phyloP scores from a whole-genome alignment of 1,140 invertebrate genomes.

The Drosophila ambigua region DNA sequence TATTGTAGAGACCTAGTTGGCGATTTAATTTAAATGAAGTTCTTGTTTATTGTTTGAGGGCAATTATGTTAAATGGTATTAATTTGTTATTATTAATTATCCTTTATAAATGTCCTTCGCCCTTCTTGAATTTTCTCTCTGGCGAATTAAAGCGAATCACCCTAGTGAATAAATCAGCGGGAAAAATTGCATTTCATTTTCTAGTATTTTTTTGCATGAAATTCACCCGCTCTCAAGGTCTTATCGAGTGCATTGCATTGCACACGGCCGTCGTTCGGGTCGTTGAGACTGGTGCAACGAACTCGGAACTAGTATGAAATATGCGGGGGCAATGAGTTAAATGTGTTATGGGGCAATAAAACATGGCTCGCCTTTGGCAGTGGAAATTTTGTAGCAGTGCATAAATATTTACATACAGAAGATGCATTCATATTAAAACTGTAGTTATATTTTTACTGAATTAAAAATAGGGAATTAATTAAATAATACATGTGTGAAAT shows the following conservation, averaged over 20 bases:
- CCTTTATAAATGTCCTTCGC: too few species aligned
- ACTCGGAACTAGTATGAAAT: conserved; percentile 50
- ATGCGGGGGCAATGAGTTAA: conserved; percentile 9
- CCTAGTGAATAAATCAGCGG: conserved; percentile 2
- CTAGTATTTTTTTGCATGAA: conserved; percentile 3
- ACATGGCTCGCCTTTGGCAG: conserved; percentile 15
- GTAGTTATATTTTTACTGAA: too few species aligned
- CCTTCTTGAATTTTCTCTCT: too few species aligned
- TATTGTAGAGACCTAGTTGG: conserved; percentile 6
- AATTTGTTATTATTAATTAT: too few species aligned
- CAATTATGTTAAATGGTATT: too few species aligned
- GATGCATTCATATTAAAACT: too few species aligned
- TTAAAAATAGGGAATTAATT: too few species aligned
- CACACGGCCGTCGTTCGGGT: conserved; percentile 5
- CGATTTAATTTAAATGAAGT: neutral
- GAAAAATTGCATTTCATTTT: conserved; percentile 22
- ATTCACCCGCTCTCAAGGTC: conserved; percentile 12
- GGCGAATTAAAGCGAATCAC: conserved; percentile 2
- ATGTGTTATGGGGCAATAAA: conserved; percentile 30
- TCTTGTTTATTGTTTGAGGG: too few species aligned
- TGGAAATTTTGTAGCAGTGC: conserved; percentile 37
- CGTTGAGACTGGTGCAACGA: conserved; percentile 56
- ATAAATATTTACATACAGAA: too few species aligned
- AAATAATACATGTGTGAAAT: too few species aligned
- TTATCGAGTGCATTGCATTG: conserved; percentile 31